Base-by-base conservation (phyloP, 1,140 invertebrate species). In the Apis dorsata region DNA sequence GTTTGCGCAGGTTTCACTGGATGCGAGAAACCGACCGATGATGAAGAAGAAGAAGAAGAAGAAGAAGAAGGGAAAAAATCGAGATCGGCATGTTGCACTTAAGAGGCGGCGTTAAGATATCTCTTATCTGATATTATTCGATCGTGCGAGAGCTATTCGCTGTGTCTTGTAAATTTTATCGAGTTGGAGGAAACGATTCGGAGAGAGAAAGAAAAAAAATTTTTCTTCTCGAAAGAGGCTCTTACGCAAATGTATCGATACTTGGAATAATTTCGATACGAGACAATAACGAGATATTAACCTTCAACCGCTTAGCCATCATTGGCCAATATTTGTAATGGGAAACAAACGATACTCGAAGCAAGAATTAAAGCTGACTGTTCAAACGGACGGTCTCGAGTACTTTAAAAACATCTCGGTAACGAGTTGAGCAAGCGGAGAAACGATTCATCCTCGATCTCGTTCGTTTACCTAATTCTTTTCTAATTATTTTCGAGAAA, bases 51-150 rank as follows among this genome's bases (percentile, higher is more conserved):
- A 44, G 5, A 44, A 44, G 34, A 44, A 44, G 34, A 44, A 44
- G 34, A 44, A 44, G n/a, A n/a, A 2, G 21, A 7, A 17, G 17
- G 13, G 13, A 12, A 80, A 65, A 80, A 73, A 19, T 65, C 28
- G 51, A 17, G 70, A 71, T 79, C 17, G 55, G 68, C 57, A 34
- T 71, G 57, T 24, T 70, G 68, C 68, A 63, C 66, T 71, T 34
- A 34, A 79, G 65, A 57, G 57, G n/a, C 53, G 77, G 55, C 57
- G 68, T 71, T 79, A 62, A n/a, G 79, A 80, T 74, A 80, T 55
- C 59, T 15, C 79, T 74, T 80, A 80, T 80, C 79, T 57, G 70
- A 63, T 80, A 80, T 74, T 80, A 74, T 80, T 74, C 79, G 28
- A 80, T 80, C 79, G 66, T 59, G 5, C 51, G n/a, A 19, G n/a